Evolutionary conservation across 2,888 invertebrate species (phyloP).

Genomic region (Mythimna impura): DNA sequence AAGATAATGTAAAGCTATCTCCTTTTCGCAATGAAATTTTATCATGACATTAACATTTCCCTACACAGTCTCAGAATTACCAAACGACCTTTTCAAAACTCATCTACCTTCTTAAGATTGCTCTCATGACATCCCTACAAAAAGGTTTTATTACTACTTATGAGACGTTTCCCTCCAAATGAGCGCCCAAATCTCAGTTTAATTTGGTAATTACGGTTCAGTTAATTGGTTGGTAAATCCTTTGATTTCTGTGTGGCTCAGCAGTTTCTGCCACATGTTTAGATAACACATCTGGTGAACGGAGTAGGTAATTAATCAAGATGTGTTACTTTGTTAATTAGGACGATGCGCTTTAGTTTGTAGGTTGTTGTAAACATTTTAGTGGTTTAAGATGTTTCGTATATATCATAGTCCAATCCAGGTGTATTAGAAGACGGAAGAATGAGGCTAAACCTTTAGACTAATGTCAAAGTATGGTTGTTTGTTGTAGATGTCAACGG

Average conservation of each 20-base stretch:
- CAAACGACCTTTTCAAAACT: slow-evolving; percentile 23
- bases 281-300: slow-evolving; percentile 58
- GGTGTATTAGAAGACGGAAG: not conserved
- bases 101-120: slow-evolving; percentile 20
- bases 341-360: slow-evolving; percentile 38
- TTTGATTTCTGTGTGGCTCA: slow-evolving; percentile 62
- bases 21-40: not conserved
- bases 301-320: slow-evolving; percentile 48
- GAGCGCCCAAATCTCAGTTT: slow-evolving; percentile 63
- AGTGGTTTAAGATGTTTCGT: not conserved
- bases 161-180: slow-evolving; percentile 35
- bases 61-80: not conserved
- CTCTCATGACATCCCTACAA: slow-evolving; percentile 12
- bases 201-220: slow-evolving; percentile 71
- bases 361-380: slow-evolving; percentile 4
- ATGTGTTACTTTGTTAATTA: slow-evolving; percentile 50
- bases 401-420: not conserved
- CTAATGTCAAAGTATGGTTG: not conserved
- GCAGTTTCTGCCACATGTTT: slow-evolving; percentile 51
- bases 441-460: not conserved
- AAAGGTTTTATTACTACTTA: slow-evolving; percentile 46
- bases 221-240: slow-evolving; percentile 69
- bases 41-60: not conserved
- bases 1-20: not conserved
- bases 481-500: not conserved